Evolutionary conservation across 2,797 vertebrate species (phyloP).

Genomic region (Gorsachius magnificus): DNA sequence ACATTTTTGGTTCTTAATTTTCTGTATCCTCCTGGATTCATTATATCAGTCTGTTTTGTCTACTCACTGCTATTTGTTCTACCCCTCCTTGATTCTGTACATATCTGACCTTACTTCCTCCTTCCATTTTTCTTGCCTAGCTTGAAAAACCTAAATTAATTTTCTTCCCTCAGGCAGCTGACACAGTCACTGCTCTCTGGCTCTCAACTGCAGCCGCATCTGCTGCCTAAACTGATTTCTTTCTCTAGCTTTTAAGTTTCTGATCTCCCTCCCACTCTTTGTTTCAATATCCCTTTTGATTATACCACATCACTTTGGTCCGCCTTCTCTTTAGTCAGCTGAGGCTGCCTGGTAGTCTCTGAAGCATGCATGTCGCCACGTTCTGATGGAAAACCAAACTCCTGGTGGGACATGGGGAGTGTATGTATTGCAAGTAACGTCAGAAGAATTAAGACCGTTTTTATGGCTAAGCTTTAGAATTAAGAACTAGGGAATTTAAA

Average conservation of each 20-base stretch:
- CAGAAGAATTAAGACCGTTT: not conserved
- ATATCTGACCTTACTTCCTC: not conserved
- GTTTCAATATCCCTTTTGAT: not conserved
- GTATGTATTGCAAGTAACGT: not conserved
- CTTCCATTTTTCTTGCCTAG: not conserved
- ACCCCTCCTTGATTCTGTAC: not conserved
- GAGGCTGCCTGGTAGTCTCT: not conserved
- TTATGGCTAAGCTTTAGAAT: not conserved
- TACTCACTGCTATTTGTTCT: not conserved
- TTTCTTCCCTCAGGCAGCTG: not conserved
- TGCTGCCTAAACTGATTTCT: not conserved
- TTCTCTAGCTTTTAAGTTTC: not conserved
- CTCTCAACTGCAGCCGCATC: not conserved
- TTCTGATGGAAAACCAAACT: not conserved
- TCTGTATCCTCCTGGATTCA: not conserved
- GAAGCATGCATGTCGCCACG: accelerated
- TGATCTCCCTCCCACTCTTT: not conserved
- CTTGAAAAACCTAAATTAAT: not conserved
- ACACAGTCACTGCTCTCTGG: not conserved
- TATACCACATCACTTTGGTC: not conserved
- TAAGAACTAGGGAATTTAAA: constrained; percentile 29
- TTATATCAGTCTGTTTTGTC: not conserved
- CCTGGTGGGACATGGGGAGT: not conserved
- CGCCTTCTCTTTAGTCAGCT: not conserved
- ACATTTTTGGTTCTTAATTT: not conserved